Evolutionary conservation across 2,888 invertebrate genomes (phyloP), one percentile per base, ranked within the genome.

Genomic region (Rambutsinella grinnellia): DNA sequence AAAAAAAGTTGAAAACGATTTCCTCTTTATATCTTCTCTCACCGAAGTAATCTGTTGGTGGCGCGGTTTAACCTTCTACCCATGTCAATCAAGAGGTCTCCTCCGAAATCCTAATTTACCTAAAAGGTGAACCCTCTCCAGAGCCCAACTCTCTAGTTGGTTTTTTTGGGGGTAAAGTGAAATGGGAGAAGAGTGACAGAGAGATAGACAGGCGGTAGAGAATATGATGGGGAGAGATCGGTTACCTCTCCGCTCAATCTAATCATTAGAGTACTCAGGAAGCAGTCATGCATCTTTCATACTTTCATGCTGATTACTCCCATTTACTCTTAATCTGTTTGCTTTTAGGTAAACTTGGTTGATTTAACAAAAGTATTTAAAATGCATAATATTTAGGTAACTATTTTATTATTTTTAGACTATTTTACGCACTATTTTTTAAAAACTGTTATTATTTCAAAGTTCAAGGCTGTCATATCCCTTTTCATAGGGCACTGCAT

Each of bases 21-120:
- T 36, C 13, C 13, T 36, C 36, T 36, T 36, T 36, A 13, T 36
- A 8, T 36, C 13, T 36, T 36, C 13, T 36, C 6, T 36, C 13
- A 36, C 36, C 13, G 13, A 36, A 36, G 36, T 36, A 36, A 36
- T 36, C 36, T 36, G 36, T 13, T 36, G 36, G 36, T 36, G 36
- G 36, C 13, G 44, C 51, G n/a, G 53, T 69, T 72, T 74, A 67
- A 67, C 74, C 66, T 67, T 27, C 36, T 54, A 67, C 67, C 74
- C 66, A 47, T 67, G 74, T 74, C 74, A 74, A 74, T 74, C 74
- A 74, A 67, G 54, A 66, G 46, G 51, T 47, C 56, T 66, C 71
- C 47, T 47, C 26, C 58, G 70, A 77, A 77, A 79, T 82, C 79
- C 79, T 80, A 82, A 82, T 82, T 82, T 82, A 75, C 69, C 77